Evolutionary conservation across 1,140 invertebrate genomes (phyloP).

Genomic region (Meloidogyne hapla): DNA sequence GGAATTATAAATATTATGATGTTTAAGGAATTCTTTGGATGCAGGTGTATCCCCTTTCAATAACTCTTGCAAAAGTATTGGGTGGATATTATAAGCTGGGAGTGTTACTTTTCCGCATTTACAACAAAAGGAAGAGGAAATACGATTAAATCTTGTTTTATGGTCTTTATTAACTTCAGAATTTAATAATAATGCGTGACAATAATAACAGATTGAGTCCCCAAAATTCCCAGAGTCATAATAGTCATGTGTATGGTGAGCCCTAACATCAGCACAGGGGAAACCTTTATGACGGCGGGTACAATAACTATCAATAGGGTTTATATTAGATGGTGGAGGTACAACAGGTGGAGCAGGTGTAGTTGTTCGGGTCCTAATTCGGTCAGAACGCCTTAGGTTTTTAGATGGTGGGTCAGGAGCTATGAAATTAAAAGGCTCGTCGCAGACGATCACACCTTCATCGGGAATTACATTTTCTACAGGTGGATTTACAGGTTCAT

Average conservation of each 20-base stretch:
- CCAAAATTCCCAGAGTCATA: conserved; percentile 7
- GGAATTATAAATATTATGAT: conserved; percentile 4
- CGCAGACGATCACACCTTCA: neutral
- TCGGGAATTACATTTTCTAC: neutral
- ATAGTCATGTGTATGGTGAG: neutral
- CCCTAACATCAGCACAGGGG: neutral
- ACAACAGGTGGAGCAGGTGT: neutral
- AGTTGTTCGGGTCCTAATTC: neutral
- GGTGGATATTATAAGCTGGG: neutral
- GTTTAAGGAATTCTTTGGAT: neutral
- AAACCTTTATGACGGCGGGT: no score
- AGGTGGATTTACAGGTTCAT: neutral
- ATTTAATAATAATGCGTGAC: neutral
- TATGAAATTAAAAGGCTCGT: neutral
- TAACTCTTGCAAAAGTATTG: neutral
- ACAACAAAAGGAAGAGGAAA: neutral
- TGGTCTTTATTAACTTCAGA: neutral
- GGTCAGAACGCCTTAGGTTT: no score
- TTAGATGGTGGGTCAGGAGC: no score
- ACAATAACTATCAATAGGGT: no score
- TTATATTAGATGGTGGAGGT: no score
- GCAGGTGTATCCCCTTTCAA: neutral
- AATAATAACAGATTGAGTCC: neutral
- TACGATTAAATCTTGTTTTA: neutral
- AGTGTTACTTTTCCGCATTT: neutral